Percentiles rank a stretch among this genome's conserved stretches.
phyloP scores from a whole-genome alignment of 2,113 vertebrate species.

The Actenoides lindsayi region DNA sequence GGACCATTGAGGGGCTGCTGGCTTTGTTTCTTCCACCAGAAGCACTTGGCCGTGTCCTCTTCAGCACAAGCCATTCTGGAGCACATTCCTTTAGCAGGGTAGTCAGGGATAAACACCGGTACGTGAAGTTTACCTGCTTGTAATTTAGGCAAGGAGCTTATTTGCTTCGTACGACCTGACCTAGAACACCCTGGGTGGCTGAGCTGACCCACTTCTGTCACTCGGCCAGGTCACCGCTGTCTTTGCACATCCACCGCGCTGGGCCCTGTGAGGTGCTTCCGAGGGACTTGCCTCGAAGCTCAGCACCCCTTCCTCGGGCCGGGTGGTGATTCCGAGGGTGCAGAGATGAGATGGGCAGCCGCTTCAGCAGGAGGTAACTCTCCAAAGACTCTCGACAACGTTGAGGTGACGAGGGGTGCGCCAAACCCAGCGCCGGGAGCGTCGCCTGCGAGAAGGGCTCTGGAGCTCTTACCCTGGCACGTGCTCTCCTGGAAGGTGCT shows the following conservation, averaged over 20 bases:
- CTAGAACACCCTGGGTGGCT: background rate
- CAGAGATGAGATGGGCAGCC: background rate
- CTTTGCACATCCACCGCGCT: background rate
- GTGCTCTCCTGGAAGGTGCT: background rate
- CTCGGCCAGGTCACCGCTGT: background rate
- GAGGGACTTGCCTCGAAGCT: background rate
- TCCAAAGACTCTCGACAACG: background rate
- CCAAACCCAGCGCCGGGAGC: background rate
- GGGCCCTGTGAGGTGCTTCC: background rate
- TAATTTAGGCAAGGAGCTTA: conserved; percentile 1
- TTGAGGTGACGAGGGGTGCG: background rate
- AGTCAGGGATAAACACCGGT: background rate
- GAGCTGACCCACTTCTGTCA: background rate
- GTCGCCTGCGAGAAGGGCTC: background rate
- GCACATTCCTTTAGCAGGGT: background rate
- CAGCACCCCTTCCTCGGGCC: background rate
- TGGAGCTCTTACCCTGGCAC: background rate
- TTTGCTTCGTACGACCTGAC: background rate
- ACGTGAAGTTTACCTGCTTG: background rate
- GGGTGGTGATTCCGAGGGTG: background rate
- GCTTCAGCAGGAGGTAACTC: background rate
- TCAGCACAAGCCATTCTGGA: background rate
- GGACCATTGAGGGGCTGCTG: background rate
- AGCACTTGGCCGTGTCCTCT: background rate
- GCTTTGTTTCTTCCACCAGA: background rate